These are phyloP conservation scores for Podilymbus podiceps DNA, from an alignment of 2,113 vertebrate genomes.

Conservation along the genomic window DNA sequence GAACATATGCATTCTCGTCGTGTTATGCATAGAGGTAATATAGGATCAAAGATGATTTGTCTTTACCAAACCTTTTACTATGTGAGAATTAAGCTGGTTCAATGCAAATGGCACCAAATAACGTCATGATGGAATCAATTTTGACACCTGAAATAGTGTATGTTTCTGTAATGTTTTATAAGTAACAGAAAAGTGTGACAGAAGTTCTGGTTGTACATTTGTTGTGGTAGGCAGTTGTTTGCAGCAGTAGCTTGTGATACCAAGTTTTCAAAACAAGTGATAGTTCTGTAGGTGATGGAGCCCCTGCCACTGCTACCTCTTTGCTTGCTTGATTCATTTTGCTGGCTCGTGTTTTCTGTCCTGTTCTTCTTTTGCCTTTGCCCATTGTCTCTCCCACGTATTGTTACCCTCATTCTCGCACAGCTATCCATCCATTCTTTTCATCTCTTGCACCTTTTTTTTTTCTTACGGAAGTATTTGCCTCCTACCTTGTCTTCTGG, in stretches of 20 bases:
- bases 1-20: slow-evolving; percentile 98
- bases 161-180: not conserved
- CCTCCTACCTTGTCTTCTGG: not conserved
- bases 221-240: not conserved
- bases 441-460: not conserved
- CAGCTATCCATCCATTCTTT: not conserved
- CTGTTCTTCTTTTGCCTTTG: not conserved
- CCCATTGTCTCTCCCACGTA: not conserved
- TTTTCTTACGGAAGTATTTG: not conserved
- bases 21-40: slow-evolving; percentile 96
- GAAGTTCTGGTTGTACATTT: not conserved
- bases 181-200: not conserved
- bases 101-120: not conserved
- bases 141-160: not conserved
- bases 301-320: not conserved
- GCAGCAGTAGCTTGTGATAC: not conserved
- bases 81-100: not conserved
- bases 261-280: not conserved
- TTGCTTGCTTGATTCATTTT: not conserved
- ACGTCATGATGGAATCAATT: not conserved
- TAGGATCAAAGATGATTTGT: not conserved
- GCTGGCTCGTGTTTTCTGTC: not conserved
- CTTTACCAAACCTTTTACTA: not conserved
- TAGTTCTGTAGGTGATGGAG: not conserved
- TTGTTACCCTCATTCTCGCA: not conserved